Conservation (phyloP, 1,140 invertebrate species). For the Caenorhabditis briggsae region DNA sequence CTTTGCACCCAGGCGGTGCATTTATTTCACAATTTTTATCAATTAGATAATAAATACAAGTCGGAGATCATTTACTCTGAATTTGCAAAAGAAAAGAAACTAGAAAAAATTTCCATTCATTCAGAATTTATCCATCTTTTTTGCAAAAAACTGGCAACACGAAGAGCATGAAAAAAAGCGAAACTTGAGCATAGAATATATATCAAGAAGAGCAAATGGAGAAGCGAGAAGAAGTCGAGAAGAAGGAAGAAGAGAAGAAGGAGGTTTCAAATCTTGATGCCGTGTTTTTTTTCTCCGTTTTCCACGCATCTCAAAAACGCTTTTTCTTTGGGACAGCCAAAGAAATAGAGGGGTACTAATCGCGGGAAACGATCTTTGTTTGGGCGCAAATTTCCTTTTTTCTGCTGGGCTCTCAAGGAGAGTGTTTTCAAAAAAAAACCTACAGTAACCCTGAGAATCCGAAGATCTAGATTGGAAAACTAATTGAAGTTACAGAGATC, state of each 20-base stretch:
- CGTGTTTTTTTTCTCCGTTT: not conserved
- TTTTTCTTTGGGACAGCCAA: not conserved
- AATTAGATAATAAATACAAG: not conserved
- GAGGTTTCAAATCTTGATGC: conserved; percentile 51
- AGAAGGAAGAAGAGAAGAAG: conserved; percentile 8
- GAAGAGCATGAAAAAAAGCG: not conserved
- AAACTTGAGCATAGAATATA: conserved; percentile 32
- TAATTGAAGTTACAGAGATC: conserved; percentile 14
- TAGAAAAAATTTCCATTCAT: conserved; percentile 7
- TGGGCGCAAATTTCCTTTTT: conserved; percentile 11
- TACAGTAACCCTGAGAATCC: too few species aligned
- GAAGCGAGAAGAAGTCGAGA: not conserved
- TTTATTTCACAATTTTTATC: not conserved
- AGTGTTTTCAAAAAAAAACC: too few species aligned
- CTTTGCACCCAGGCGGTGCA: conserved; percentile 18
- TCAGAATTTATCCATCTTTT: not conserved
- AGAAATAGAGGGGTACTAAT: conserved; percentile 20
- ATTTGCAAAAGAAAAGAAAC: not conserved
- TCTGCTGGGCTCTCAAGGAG: not conserved
- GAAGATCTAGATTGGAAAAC: too few species aligned
- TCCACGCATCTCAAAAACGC: conserved; percentile 32
- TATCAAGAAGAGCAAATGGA: conserved; percentile 1
- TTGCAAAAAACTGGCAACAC: not conserved
- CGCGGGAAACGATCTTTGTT: conserved; percentile 46
- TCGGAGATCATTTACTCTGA: not conserved